phyloP scores from a whole-genome alignment of 2,888 invertebrate species.

The Branchipolynoe longqiensis region DNA sequence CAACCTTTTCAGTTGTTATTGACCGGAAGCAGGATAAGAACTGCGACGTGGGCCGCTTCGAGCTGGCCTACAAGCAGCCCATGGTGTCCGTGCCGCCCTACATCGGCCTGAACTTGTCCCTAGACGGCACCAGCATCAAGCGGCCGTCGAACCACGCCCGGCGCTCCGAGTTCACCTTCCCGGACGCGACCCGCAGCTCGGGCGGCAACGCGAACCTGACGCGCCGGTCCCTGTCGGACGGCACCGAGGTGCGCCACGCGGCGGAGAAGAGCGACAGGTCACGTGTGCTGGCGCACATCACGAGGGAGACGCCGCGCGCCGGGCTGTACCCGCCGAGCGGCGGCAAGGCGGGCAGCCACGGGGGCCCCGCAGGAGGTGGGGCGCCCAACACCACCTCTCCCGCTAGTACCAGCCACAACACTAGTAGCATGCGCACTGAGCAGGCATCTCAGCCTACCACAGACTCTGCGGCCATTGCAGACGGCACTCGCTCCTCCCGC shows the following conservation, averaged over 20 bases:
- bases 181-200: slow-evolving; percentile 6
- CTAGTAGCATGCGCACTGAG: slow-evolving; percentile 20
- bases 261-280: slow-evolving; percentile 42
- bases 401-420: slow-evolving; percentile 2
- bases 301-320: slow-evolving; percentile 10
- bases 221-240: neutral
- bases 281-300: slow-evolving; percentile 8
- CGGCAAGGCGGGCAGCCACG: slow-evolving; percentile 44
- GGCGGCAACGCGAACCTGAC: neutral
- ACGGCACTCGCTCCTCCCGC: neutral
- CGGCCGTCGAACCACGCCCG: slow-evolving; percentile 56
- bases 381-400: neutral
- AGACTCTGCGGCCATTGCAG: neutral
- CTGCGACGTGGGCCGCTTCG: slow-evolving; percentile 81
- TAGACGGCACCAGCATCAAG: slow-evolving; percentile 67
- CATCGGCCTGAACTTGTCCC: slow-evolving; percentile 80
- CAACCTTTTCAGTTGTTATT: slow-evolving; percentile 80
- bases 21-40: slow-evolving; percentile 80
- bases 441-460: neutral
- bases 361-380: slow-evolving; percentile 35
- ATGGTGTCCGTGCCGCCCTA: slow-evolving; percentile 81
- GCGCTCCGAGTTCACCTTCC: slow-evolving; percentile 7
- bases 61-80: slow-evolving; percentile 80
- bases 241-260: neutral
- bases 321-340: neutral